Evolutionary conservation across 2,113 vertebrate genomes (phyloP).

Genomic region (Jacana jacana): DNA sequence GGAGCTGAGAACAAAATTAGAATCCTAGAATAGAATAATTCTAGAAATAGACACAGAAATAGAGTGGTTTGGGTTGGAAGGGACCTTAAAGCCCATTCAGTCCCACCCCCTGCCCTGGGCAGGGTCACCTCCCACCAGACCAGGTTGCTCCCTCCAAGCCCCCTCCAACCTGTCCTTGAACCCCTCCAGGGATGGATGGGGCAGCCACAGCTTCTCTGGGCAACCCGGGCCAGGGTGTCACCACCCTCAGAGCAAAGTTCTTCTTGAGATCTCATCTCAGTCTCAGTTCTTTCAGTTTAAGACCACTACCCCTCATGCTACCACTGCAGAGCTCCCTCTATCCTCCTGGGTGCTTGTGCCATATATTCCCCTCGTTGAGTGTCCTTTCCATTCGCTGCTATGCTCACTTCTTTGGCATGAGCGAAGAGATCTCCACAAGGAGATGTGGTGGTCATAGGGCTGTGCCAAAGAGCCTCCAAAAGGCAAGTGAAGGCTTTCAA

Average conservation of each 20-base stretch:
- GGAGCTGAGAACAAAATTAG: too few relatives aligned
- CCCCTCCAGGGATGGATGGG: not conserved
- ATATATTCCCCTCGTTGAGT: fast-evolving
- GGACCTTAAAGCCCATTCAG: not conserved
- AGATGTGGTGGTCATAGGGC: not conserved
- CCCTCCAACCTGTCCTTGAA: not conserved
- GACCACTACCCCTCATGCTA: not conserved
- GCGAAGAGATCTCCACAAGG: not conserved
- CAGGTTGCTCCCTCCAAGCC: not conserved
- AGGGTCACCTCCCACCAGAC: not conserved
- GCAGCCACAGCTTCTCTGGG: not conserved
- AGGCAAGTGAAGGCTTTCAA: not conserved
- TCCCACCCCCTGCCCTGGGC: not conserved
- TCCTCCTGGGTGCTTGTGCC: not conserved
- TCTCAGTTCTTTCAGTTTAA: not conserved
- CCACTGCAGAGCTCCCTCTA: not conserved
- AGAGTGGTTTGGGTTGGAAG: not conserved
- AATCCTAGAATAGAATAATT: too few relatives aligned
- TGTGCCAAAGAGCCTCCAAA: not conserved
- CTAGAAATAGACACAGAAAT: too few relatives aligned
- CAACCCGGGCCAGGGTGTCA: not conserved
- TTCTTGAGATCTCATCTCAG: not conserved
- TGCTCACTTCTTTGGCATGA: not conserved
- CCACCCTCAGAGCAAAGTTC: not conserved
- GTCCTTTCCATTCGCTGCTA: fast-evolving